phyloP scores from a whole-genome alignment of 2,113 vertebrate genomes.

The Pteronura brasiliensis region DNA sequence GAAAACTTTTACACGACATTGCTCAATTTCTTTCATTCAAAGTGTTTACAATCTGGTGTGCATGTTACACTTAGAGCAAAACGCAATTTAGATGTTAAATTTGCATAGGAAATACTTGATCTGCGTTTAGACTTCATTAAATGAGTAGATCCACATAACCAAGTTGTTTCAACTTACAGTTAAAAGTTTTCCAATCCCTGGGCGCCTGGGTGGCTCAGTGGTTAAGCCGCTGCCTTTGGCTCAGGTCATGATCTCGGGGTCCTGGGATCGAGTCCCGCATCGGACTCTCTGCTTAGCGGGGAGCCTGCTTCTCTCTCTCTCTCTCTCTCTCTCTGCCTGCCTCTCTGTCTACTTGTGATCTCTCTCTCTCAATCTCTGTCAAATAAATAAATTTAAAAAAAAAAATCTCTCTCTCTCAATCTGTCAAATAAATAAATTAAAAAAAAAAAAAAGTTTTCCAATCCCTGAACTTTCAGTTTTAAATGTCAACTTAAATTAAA shows the following conservation, averaged over 20 bases:
- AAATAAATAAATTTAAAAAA: no score
- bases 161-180: neutral
- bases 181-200: neutral
- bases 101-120: neutral
- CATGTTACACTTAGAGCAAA: neutral
- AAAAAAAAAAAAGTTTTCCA: conserved; percentile 30
- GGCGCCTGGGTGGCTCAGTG: no score
- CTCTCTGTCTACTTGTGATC: no score
- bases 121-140: conserved; percentile 22
- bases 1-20: neutral
- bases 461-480: neutral
- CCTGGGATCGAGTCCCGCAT: no score
- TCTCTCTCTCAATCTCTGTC: no score
- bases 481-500: neutral
- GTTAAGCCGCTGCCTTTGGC: no score
- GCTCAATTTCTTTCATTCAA: neutral
- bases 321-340: no score
- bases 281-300: no score
- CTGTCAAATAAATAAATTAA: no score
- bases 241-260: no score
- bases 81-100: neutral
- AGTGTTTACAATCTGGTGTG: neutral
- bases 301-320: no score
- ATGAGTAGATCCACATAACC: neutral
- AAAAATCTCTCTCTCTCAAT: no score